phyloP scores from a whole-genome alignment of 2,797 vertebrate genomes.

The Phoebastria nigripes region DNA sequence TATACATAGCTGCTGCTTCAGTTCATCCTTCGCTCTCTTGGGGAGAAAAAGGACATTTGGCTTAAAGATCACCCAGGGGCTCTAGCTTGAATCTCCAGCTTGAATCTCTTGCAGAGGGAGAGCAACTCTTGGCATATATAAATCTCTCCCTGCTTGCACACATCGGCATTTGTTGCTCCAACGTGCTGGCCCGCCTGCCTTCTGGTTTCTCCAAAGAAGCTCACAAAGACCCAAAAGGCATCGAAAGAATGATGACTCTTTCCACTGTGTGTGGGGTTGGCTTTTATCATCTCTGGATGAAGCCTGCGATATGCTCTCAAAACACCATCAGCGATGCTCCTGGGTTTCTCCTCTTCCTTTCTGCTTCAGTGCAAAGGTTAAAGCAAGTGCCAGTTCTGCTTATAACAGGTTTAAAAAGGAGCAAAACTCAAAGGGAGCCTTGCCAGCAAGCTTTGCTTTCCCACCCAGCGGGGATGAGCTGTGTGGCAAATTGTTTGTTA shows the following conservation, averaged over 20 bases:
- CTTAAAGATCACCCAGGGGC: not conserved
- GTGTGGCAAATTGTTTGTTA: slow-evolving; percentile 68
- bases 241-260: not conserved
- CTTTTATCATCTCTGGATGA: not conserved
- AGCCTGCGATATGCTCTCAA: not conserved
- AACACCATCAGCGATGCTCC: not conserved
- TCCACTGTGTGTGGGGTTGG: accelerated
- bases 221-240: not conserved
- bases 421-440: not conserved
- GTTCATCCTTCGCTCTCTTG: not conserved
- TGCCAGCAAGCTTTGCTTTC: slow-evolving; percentile 25
- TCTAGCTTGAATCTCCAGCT: not conserved
- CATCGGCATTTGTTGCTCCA: not conserved
- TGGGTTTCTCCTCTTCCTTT: not conserved
- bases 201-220: not conserved
- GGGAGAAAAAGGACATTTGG: accelerated
- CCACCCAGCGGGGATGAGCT: slow-evolving; percentile 48
- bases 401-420: slow-evolving; percentile 15
- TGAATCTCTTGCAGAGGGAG: not conserved
- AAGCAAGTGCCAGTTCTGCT: not conserved
- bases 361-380: not conserved
- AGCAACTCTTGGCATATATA: not conserved
- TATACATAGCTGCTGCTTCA: not conserved
- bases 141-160: not conserved
- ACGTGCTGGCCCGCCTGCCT: accelerated